These are phyloP conservation scores for Drosophila monieri DNA, from an alignment of 2,888 invertebrate genomes.

Conservation along the genomic window DNA sequence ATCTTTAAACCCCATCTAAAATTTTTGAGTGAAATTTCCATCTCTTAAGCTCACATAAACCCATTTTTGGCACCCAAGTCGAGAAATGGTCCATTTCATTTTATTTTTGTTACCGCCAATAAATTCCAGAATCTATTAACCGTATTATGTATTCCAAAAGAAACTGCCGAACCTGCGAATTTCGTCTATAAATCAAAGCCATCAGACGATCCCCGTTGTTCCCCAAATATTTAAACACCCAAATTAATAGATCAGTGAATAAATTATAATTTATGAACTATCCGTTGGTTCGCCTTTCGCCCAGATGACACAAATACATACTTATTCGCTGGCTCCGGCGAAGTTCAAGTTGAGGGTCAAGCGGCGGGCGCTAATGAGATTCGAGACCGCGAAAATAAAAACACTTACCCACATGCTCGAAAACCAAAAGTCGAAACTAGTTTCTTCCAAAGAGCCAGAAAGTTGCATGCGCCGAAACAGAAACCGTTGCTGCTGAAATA, in stretches of 20 bases:
- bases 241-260: constrained; percentile 32
- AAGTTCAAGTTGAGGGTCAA: constrained; percentile 76
- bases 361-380: constrained; percentile 60
- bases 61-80: not conserved
- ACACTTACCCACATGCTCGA: constrained; percentile 33
- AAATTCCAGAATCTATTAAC: constrained; percentile 19
- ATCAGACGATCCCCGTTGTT: constrained; percentile 7
- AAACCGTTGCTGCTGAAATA: constrained; percentile 48
- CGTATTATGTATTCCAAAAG: constrained; percentile 9
- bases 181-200: constrained; percentile 17
- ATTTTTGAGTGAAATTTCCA: not conserved
- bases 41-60: not conserved
- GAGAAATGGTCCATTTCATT: constrained; percentile 4
- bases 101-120: not conserved
- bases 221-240: constrained; percentile 16
- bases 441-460: constrained; percentile 55
- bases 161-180: constrained; percentile 3
- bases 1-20: not conserved
- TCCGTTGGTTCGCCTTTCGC: constrained; percentile 28
- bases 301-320: constrained; percentile 34
- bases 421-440: constrained; percentile 56
- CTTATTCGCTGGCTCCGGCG: constrained; percentile 31
- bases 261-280: constrained; percentile 16
- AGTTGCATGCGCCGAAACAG: constrained; percentile 37
- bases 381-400: constrained; percentile 45